These are phyloP conservation scores for human DNA, from an alignment of 2,113 vertebrate species.

Conservation along the genomic window GRCh38 chr11:99149001-99149500, in stretches of 20 bases:
- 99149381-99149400: background rate
- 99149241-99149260: background rate
- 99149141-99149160: background rate
- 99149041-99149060: background rate
- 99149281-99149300: background rate
- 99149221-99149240: background rate
- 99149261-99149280: too few species aligned
- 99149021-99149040: background rate
- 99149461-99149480: background rate
- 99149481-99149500: background rate
- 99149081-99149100: background rate
- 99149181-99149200: background rate
- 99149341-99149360: background rate
- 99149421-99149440: background rate
- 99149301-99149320: background rate
- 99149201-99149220: rapidly evolving
- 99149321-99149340: background rate
- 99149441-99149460: background rate
- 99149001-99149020: background rate
- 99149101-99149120: background rate
- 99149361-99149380: background rate
- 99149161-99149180: background rate
- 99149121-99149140: background rate
- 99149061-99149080: background rate
- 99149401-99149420: background rate